A percentile compares a stretch with the other conserved stretches of the same genome.
Evolutionary conservation across 2,113 vertebrate species (phyloP).

Genomic region (Empidonax alnorum): DNA sequence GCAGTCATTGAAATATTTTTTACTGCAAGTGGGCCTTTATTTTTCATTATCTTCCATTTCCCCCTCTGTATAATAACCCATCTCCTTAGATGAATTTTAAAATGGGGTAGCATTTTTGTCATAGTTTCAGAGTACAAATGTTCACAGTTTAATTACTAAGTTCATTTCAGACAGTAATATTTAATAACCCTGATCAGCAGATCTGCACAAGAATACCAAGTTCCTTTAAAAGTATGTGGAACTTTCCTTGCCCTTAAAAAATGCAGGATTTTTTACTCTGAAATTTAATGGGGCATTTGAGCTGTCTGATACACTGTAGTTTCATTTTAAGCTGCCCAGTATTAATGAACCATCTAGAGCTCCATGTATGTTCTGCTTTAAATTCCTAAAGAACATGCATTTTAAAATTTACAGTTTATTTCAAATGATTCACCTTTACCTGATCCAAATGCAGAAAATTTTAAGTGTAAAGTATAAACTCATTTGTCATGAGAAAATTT

Average conservation of each 20-base stretch:
- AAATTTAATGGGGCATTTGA: slow-evolving; percentile 32
- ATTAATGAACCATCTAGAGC: slow-evolving; percentile 46
- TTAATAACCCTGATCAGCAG: slow-evolving; percentile 56
- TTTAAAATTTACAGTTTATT: slow-evolving; percentile 58
- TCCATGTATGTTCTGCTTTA: slow-evolving; percentile 1
- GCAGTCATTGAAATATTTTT: slow-evolving; percentile 14
- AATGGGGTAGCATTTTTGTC: slow-evolving; percentile 24
- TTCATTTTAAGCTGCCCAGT: slow-evolving; percentile 61
- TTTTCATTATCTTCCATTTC: neutral
- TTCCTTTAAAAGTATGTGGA: slow-evolving; percentile 46
- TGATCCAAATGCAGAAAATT: neutral
- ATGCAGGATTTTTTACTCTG: slow-evolving; percentile 26
- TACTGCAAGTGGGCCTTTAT: neutral
- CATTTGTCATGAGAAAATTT: neutral
- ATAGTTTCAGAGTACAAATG: slow-evolving; percentile 2
- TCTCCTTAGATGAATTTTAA: slow-evolving; percentile 10
- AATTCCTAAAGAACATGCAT: slow-evolving; percentile 11
- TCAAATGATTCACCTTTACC: slow-evolving; percentile 5
- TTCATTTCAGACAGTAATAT: slow-evolving; percentile 47
- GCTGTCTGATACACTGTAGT: slow-evolving; percentile 23
- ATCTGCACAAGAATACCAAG: slow-evolving; percentile 19
- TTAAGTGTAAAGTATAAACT: neutral
- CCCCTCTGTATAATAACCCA: neutral
- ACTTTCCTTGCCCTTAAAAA: slow-evolving; percentile 52
- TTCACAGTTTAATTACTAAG: slow-evolving; percentile 35